Evolutionary conservation across 2,888 invertebrate genomes (phyloP).

Genomic region (Danaus chrysippus): DNA sequence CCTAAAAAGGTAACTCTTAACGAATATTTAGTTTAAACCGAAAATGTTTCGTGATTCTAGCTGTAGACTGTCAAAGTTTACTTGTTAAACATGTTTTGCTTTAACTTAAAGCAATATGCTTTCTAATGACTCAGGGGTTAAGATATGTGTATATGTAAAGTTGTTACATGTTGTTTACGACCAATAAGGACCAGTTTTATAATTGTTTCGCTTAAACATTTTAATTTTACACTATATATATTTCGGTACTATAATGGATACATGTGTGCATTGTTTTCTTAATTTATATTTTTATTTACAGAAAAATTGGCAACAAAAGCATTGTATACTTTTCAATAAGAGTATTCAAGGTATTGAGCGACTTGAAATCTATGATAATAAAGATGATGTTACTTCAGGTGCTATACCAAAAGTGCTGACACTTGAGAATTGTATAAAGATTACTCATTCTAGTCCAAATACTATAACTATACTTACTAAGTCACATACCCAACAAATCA

Average conservation of each 20-base stretch:
- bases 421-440: slow-evolving; percentile 92
- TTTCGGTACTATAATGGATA: too few relatives aligned
- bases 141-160: slow-evolving; percentile 27
- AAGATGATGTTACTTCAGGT: slow-evolving; percentile 82
- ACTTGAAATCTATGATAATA: slow-evolving; percentile 90
- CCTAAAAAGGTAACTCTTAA: slow-evolving; percentile 81
- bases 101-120: slow-evolving; percentile 28
- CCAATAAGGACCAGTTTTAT: too few relatives aligned
- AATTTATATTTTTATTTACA: slow-evolving; percentile 47
- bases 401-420: slow-evolving; percentile 88
- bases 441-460: slow-evolving; percentile 82
- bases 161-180: slow-evolving; percentile 9
- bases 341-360: slow-evolving; percentile 92
- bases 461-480: slow-evolving; percentile 87
- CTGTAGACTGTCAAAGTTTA: background rate
- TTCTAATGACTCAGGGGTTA: slow-evolving; percentile 37
- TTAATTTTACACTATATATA: too few relatives aligned
- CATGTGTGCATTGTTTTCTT: too few relatives aligned
- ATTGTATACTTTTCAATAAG: slow-evolving; percentile 87
- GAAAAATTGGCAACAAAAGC: slow-evolving; percentile 92
- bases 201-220: too few relatives aligned
- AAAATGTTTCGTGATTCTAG: background rate
- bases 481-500: slow-evolving; percentile 82
- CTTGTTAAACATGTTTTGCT: slow-evolving; percentile 13
- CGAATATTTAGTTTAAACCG: background rate